Base-by-base conservation (phyloP, 1,140 invertebrate species). In the Drosophila lacertosa region DNA sequence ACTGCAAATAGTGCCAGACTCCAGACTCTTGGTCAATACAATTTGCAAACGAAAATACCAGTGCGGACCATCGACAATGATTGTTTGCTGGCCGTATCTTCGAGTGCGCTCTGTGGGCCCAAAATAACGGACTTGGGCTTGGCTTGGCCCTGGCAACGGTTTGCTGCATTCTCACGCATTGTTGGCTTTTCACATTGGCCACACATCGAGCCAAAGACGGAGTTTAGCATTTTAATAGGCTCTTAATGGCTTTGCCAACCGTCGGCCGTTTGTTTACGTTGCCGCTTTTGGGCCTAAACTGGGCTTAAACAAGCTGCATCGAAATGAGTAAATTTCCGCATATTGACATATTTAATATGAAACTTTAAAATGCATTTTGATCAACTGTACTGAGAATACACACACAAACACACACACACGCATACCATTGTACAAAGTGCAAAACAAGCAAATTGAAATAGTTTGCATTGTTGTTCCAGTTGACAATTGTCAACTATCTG, bases 161-260 rank as follows among this genome's bases (percentile, higher is more conserved):
- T 64, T 64, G 20, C 42, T 65, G 67, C 60, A 53, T 33, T 67
- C 57, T 26, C 64, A 65, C 32, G 47, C 51, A 77, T 45, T 39
- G 32, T 53, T 70, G 45, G 58, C 39, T 13, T 62, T 54, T 44
- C 50, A 39, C n/a, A 20, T 42, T 5, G 40, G 10, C 20, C 33
- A 6, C 13, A 35, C 35, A 42, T 33, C 40, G 18, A 51, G 9
- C 10, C 16, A n/a, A 24, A 33, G 29, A 11, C 42, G 47, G 53
- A 81, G 73, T 77, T 84, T 80, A 77, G 81, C 81, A 86, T 84
- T 81, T 86, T 77, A 81, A 84, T 86, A 67, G 80, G 57, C 58
- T 74, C 65, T 69, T 50, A 82, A 82, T 73, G 67, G 33, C 54
- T 39, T 24, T 45, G 59, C 60, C 55, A 69, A 57, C 37, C 55